Evolutionary conservation across 2,888 invertebrate species (phyloP), one percentile per base, ranked within the genome.

Genomic region (Drosophila vallismaia): DNA sequence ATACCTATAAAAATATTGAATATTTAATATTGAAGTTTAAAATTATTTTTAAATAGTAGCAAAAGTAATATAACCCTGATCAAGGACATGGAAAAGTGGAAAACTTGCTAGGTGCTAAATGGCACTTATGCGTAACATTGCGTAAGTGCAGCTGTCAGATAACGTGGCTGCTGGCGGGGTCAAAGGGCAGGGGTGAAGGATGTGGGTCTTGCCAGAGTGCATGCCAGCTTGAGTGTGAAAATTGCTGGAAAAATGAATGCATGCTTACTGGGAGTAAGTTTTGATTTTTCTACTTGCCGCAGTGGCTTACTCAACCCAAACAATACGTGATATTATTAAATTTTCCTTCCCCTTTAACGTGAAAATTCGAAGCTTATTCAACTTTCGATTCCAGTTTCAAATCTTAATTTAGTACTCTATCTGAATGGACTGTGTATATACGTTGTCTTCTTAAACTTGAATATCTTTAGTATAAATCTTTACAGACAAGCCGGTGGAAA

Each of bases 141-240:
- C 83, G 81, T 84, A 88, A 83, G 82, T 86, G 88, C 88, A 88
- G 67, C 87, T 88, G 87, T 77, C 76, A 79, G 70, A 64, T 38
- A 24, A 60, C 38, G 29, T 42, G 68, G 24, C 38, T 19, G 24
- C 28, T 36, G 24, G 24, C 24, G 29, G 33, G 7, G 9, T 8
- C 29, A 44, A 12, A 12, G 19, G 26, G 46, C 28, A 49, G 7
- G 24, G n/a, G 19, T 19, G 51, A 53, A 59, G 64, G 19, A 57
- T 63, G 64, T 60, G 80, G 51, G 33, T 5, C 40, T 19, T 9
- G 14, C 14, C 53, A 73, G 64, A 70, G 74, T 74, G 80, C 80
- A 82, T 77, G 84, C 63, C 86, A 83, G 82, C 86, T 82, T 83
- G 73, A 56, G 70, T 88, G 80, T 75, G 77, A 75, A 88, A 79